Percentiles rank a stretch among this genome's conserved stretches.
Conservation (phyloP, 2,797 vertebrate species). For the Schizothorax lantsangensis region DNA sequence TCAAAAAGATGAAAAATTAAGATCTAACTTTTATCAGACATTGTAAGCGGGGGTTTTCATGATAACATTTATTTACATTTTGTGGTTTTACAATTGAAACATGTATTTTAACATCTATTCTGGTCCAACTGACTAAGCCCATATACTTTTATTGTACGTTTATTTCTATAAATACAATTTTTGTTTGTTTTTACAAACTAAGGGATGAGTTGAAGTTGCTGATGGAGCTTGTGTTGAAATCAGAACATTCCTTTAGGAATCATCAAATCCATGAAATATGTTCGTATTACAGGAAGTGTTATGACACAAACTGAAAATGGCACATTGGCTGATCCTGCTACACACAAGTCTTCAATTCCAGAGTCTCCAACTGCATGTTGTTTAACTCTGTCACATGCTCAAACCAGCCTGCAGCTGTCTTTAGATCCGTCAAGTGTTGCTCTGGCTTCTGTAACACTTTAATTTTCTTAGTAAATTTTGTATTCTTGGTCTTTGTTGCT, state of each 20-base stretch:
- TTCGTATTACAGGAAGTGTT: background rate
- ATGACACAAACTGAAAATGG: conserved; percentile 18
- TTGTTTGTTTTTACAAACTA: background rate
- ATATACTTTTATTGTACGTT: background rate
- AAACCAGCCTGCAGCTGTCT: conserved; percentile 44
- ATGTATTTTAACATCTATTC: background rate
- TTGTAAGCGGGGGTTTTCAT: background rate
- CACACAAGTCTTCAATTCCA: background rate
- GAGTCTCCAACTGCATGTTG: conserved; percentile 13
- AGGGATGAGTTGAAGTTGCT: background rate
- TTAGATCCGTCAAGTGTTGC: conserved; percentile 17
- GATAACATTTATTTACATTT: background rate
- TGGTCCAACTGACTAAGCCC: background rate
- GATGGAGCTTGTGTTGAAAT: background rate
- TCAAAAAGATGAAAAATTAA: background rate
- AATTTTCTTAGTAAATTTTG: conserved; percentile 61
- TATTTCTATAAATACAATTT: background rate
- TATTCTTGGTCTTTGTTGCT: conserved; percentile 55
- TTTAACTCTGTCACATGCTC: conserved; percentile 22
- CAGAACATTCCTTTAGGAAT: conserved; percentile 9
- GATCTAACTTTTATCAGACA: background rate
- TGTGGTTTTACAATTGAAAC: background rate
- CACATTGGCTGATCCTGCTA: conserved; percentile 15
- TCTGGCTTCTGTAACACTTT: conserved; percentile 32
- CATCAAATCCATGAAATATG: background rate